These are phyloP conservation scores for Puntigrus tetrazona DNA, from an alignment of 2,113 vertebrate species.

Conservation along the genomic window DNA sequence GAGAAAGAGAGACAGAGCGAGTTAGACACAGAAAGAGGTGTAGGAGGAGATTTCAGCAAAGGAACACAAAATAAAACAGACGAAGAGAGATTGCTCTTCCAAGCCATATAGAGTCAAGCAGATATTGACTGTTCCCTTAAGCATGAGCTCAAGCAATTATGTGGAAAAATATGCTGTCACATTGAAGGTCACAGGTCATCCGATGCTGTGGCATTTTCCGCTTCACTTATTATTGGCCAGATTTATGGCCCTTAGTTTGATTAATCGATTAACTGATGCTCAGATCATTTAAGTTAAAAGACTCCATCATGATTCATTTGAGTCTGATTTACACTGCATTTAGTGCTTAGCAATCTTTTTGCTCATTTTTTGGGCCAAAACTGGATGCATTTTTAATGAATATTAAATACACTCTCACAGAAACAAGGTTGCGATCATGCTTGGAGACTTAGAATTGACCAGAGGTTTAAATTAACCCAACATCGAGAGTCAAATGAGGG, in stretches of 20 bases:
- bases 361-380: slow-evolving; percentile 32
- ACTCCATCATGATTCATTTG: not conserved
- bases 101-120: slow-evolving; percentile 15
- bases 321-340: slow-evolving; percentile 5
- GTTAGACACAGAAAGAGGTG: not conserved
- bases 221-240: not conserved
- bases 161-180: not conserved
- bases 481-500: not conserved
- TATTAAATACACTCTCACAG: not conserved
- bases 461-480: not conserved
- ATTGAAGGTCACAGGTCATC: slow-evolving; percentile 21
- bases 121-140: slow-evolving; percentile 27
- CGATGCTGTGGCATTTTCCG: not conserved
- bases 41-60: slow-evolving; percentile 20
- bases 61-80: slow-evolving; percentile 6
- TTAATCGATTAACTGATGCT: not conserved
- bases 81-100: not conserved
- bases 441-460: not conserved
- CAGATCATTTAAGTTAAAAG: not conserved
- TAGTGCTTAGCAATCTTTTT: not conserved
- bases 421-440: not conserved
- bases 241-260: slow-evolving; percentile 30
- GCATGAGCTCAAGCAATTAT: slow-evolving; percentile 24
- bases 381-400: not conserved
- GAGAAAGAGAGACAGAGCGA: not conserved